Evolutionary conservation across 1,140 invertebrate genomes (phyloP).

Genomic region (Drosophila parvula): DNA sequence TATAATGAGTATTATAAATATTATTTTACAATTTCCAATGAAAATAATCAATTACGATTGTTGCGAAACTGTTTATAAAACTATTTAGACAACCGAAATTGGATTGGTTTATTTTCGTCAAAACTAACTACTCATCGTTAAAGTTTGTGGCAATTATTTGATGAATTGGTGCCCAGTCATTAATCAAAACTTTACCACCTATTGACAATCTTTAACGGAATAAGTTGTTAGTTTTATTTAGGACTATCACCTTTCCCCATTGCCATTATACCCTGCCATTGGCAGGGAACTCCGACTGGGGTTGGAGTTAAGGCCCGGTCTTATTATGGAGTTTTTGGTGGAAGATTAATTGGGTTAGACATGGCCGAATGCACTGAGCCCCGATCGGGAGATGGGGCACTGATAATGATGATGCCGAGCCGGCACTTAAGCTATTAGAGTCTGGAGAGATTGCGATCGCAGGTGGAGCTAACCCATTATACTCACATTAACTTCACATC

Average conservation of each 20-base stretch:
- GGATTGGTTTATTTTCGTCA: too few species aligned
- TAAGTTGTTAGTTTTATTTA: too few species aligned
- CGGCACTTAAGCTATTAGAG: slow-evolving; percentile 4
- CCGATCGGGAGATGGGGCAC: not conserved
- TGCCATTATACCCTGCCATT: not conserved
- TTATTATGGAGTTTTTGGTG: not conserved
- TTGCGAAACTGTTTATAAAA: not conserved
- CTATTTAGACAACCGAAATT: not conserved
- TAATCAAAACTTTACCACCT: not conserved
- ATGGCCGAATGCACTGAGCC: slow-evolving; percentile 8
- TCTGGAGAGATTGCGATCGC: not conserved
- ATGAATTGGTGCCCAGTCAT: not conserved
- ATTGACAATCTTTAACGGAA: too few species aligned
- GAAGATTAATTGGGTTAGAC: slow-evolving; percentile 34
- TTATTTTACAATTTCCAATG: not conserved
- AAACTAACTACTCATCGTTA: not conserved
- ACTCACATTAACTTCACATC: slow-evolving; percentile 1
- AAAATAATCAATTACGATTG: too few species aligned
- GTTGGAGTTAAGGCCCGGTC: not conserved
- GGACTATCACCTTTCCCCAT: not conserved
- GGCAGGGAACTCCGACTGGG: not conserved
- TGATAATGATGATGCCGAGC: slow-evolving; percentile 8
- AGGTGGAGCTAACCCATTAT: slow-evolving; percentile 11
- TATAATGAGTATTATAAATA: too few species aligned
- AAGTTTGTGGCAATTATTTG: not conserved